These are phyloP conservation scores for Gonatopus flavifemur DNA, from an alignment of 1,140 invertebrate species.

Conservation along the genomic window DNA sequence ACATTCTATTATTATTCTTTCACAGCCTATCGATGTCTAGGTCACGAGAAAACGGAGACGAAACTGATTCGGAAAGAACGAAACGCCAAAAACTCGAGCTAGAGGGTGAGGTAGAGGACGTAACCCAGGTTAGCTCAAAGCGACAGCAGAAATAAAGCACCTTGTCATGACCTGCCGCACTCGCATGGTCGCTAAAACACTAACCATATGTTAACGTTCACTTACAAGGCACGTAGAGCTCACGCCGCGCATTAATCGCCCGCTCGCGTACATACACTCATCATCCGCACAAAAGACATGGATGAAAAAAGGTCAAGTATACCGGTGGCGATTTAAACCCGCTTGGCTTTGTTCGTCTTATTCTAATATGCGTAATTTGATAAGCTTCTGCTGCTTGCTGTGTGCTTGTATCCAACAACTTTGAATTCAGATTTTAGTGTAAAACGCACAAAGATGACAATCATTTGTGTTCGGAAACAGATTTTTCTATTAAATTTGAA, in stretches of 20 bases:
- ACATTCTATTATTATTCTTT: too few species aligned
- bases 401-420: too few species aligned
- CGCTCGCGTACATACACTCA: slow-evolving; percentile 1
- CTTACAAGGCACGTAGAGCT: slow-evolving; percentile 14
- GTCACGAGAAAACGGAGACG: slow-evolving; percentile 53
- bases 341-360: slow-evolving; percentile 24
- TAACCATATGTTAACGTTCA: slow-evolving; percentile 32
- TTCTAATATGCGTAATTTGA: too few species aligned
- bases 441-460: too few species aligned
- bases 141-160: slow-evolving; percentile 40
- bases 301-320: slow-evolving; percentile 54
- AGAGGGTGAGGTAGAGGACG: slow-evolving; percentile 59
- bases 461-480: too few species aligned
- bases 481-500: too few species aligned
- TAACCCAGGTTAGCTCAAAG: slow-evolving; percentile 60
- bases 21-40: slow-evolving; percentile 50
- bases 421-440: too few species aligned
- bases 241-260: slow-evolving; percentile 17
- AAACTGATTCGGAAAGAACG: slow-evolving; percentile 50
- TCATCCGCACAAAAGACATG: slow-evolving; percentile 9
- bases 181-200: slow-evolving; percentile 49
- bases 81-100: slow-evolving; percentile 52
- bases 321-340: slow-evolving; percentile 27
- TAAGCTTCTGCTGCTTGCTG: too few species aligned
- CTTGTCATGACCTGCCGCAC: slow-evolving; percentile 27